A percentile compares a stretch with the other conserved stretches of the same genome.
Evolutionary conservation across 2,888 invertebrate genomes (phyloP).

Genomic region (Venusia cambrica): DNA sequence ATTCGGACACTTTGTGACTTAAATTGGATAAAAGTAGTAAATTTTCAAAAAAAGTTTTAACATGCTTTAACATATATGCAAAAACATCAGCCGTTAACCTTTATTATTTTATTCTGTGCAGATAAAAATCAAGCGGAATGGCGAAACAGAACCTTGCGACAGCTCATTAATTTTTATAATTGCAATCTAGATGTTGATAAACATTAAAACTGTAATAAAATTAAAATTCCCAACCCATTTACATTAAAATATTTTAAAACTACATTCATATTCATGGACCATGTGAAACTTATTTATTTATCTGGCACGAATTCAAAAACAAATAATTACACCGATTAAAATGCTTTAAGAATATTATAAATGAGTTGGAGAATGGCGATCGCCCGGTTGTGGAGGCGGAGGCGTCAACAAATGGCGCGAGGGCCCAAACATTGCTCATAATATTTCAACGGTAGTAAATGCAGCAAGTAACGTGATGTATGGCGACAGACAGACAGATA

Average conservation of each 20-base stretch:
- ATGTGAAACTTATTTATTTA: constrained; percentile 8
- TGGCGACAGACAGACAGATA: constrained; percentile 76
- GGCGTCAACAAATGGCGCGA: constrained; percentile 50
- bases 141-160: constrained; percentile 15
- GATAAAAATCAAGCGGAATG: too few relatives aligned
- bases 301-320: constrained; percentile 15
- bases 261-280: constrained; percentile 16
- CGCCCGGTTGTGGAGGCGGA: constrained; percentile 31
- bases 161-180: constrained; percentile 29
- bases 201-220: constrained; percentile 16
- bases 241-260: constrained; percentile 14
- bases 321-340: constrained; percentile 2
- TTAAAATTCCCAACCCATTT: constrained; percentile 16
- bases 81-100: too few relatives aligned
- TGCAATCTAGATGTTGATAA: constrained; percentile 22
- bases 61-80: too few relatives aligned
- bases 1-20: too few relatives aligned
- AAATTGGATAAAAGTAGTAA: too few relatives aligned
- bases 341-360: constrained; percentile 18
- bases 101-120: too few relatives aligned
- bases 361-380: too few relatives aligned
- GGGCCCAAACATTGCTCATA: constrained; percentile 56
- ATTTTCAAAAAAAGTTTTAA: too few relatives aligned
- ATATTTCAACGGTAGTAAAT: constrained; percentile 70
- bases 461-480: constrained; percentile 65